Conservation (phyloP, 2,888 invertebrate genomes). For the Andricus quercusramuli region DNA sequence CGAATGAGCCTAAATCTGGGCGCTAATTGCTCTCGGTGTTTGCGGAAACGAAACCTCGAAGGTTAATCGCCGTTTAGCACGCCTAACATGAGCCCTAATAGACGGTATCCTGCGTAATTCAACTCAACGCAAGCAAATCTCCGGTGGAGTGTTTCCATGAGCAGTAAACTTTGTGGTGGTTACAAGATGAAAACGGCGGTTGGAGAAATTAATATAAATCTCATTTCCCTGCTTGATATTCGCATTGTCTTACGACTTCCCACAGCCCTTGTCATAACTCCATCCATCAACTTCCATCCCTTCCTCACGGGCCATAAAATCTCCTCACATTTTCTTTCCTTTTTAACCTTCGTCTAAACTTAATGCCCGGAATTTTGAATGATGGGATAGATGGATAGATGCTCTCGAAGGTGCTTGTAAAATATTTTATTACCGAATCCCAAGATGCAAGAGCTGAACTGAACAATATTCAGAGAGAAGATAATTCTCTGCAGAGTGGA, state of each 20-base stretch:
- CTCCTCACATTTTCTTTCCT: neutral
- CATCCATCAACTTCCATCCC: neutral
- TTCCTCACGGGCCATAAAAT: neutral
- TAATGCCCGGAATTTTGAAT: slow-evolving; percentile 16
- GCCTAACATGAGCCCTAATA: slow-evolving; percentile 41
- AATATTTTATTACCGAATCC: neutral
- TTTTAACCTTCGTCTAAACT: neutral
- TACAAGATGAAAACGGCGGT: slow-evolving; percentile 47
- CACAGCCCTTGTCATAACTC: slow-evolving; percentile 41
- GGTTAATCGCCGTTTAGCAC: slow-evolving; percentile 8
- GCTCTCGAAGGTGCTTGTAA: slow-evolving; percentile 2
- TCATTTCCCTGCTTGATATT: slow-evolving; percentile 65
- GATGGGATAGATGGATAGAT: neutral
- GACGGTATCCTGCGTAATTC: slow-evolving; percentile 40
- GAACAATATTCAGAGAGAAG: neutral
- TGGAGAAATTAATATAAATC: slow-evolving; percentile 73
- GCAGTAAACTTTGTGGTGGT: neutral
- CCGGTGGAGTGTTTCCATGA: slow-evolving; percentile 1
- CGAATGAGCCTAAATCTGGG: neutral
- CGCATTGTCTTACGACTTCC: slow-evolving; percentile 64
- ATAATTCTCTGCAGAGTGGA: neutral
- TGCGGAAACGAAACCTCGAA: slow-evolving; percentile 9
- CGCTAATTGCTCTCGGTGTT: neutral
- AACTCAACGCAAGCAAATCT: slow-evolving; percentile 27
- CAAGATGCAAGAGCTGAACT: neutral